Conservation (phyloP, 1,140 invertebrate species). For the Diuraphis noxia region DNA sequence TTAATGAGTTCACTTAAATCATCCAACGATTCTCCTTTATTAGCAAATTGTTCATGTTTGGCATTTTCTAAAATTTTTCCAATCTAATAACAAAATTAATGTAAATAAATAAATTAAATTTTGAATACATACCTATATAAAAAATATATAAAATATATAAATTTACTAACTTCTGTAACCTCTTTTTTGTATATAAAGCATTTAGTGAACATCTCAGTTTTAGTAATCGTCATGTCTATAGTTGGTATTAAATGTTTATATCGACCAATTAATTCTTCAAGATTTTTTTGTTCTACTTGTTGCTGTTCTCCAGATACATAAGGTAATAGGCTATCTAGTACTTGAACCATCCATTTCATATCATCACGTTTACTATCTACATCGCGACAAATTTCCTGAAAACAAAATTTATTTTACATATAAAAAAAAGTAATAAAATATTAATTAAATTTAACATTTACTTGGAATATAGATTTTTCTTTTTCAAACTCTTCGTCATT, state of each 20-base stretch:
- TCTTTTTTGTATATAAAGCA: slow-evolving; percentile 89
- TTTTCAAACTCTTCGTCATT: slow-evolving; percentile 86
- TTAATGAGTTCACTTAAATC: slow-evolving; percentile 74
- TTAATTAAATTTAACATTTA: slow-evolving; percentile 59
- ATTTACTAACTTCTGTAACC: slow-evolving; percentile 73
- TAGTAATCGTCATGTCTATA: slow-evolving; percentile 88
- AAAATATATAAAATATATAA: neutral
- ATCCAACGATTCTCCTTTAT: slow-evolving; percentile 65
- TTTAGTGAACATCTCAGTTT: slow-evolving; percentile 87
- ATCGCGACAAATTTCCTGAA: slow-evolving; percentile 81
- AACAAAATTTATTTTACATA: neutral
- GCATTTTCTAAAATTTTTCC: slow-evolving; percentile 75
- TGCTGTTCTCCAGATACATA: slow-evolving; percentile 75
- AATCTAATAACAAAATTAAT: slow-evolving; percentile 56
- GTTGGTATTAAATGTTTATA: slow-evolving; percentile 90
- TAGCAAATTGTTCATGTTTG: slow-evolving; percentile 62
- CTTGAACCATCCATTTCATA: slow-evolving; percentile 93
- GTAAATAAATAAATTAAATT: neutral
- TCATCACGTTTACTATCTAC: slow-evolving; percentile 87
- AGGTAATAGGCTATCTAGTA: slow-evolving; percentile 79
- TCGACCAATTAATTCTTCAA: slow-evolving; percentile 80
- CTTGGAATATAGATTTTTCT: slow-evolving; percentile 86
- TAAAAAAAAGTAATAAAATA: neutral
- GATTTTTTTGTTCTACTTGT: slow-evolving; percentile 72
- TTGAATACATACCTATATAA: neutral